Conservation (phyloP, 2,113 vertebrate species). For the Fukomys damarensis region DNA sequence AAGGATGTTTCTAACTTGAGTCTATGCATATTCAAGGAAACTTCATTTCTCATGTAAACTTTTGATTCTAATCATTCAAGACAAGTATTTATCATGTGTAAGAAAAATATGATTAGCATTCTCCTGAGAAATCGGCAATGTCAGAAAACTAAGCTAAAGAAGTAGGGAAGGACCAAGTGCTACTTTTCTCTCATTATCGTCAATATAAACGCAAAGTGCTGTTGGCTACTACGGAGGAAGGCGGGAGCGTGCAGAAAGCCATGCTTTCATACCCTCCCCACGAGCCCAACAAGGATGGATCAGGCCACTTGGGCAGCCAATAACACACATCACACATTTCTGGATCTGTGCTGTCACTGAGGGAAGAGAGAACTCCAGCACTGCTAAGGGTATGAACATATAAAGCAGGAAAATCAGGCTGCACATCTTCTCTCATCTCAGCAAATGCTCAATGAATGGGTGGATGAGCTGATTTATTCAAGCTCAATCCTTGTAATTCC, state of each 20-base stretch:
- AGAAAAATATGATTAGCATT: background rate
- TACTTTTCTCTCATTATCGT: background rate
- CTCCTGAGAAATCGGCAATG: background rate
- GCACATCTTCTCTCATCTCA: background rate
- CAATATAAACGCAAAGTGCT: background rate
- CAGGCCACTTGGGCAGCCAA: background rate
- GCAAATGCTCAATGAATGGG: background rate
- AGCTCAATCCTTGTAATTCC: background rate
- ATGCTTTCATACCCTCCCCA: background rate
- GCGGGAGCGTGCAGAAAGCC: background rate
- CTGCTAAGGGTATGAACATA: background rate
- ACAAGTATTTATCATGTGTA: background rate
- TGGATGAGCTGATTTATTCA: background rate
- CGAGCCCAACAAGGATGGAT: background rate
- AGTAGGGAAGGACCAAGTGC: background rate
- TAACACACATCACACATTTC: background rate
- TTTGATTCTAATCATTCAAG: slow-evolving; percentile 30
- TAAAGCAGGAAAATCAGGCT: background rate
- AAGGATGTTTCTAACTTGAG: background rate
- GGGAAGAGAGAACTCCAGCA: background rate
- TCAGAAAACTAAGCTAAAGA: background rate
- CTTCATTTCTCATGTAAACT: background rate
- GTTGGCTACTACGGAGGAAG: background rate
- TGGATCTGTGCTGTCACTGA: background rate
- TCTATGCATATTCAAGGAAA: background rate